Evolutionary conservation across 2,888 invertebrate species (phyloP).

Genomic region (Harmothoe impar): DNA sequence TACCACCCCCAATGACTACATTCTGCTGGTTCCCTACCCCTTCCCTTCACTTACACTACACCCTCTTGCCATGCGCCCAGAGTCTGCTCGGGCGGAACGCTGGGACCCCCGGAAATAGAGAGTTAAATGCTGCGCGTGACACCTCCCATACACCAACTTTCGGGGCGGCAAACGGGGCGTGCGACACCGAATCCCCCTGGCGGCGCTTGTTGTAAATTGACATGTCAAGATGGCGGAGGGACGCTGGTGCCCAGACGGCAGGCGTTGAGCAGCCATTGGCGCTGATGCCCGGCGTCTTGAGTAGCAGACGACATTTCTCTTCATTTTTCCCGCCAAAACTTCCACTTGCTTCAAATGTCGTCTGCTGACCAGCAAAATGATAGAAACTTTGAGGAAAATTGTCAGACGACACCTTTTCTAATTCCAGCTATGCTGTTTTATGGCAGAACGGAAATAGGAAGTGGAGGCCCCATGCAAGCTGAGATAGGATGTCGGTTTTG

Average conservation of each 20-base stretch:
- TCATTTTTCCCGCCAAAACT: constrained; percentile 18
- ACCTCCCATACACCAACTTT: neutral
- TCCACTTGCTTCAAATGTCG: neutral
- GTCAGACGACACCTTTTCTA: neutral
- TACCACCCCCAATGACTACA: too few relatives aligned
- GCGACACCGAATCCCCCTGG: constrained; percentile 1
- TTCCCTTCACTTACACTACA: too few relatives aligned
- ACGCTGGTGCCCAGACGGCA: neutral
- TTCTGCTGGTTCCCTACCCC: too few relatives aligned
- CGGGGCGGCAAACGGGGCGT: neutral
- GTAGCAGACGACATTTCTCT: neutral
- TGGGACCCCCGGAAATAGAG: neutral
- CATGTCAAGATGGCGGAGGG: constrained; percentile 8
- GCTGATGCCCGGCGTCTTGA: neutral
- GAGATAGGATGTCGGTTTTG: too few relatives aligned
- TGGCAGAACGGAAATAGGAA: too few relatives aligned
- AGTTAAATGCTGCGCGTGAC: constrained; percentile 35
- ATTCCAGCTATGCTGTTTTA: neutral
- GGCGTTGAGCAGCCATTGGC: neutral
- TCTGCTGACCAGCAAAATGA: neutral
- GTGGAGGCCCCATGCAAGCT: too few relatives aligned
- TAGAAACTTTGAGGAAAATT: neutral
- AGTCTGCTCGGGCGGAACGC: neutral
- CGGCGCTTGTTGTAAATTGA: constrained; percentile 13
- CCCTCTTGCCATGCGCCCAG: neutral